Percentiles rank a stretch among this genome's conserved stretches.
Conservation (phyloP, 2,113 vertebrate genomes). For the Scatophagus argus region DNA sequence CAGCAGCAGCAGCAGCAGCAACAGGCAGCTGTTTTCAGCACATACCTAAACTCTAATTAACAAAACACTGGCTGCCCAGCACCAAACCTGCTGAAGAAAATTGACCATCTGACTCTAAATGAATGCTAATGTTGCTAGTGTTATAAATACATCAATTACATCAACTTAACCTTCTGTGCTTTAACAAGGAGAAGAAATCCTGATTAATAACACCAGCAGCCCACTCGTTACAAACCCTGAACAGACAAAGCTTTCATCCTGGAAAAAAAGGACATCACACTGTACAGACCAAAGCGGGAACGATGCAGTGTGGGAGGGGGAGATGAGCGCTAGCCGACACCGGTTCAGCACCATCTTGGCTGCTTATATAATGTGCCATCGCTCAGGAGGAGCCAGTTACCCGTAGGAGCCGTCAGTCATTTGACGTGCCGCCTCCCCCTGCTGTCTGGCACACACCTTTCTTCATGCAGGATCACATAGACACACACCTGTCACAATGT, state of each 20-base stretch:
- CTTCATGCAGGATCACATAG: background rate
- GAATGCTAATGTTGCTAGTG: background rate
- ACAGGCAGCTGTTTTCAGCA: background rate
- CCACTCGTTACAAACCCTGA: background rate
- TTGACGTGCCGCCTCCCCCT: background rate
- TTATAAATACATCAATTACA: background rate
- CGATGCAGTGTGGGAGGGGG: no score
- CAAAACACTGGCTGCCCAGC: background rate
- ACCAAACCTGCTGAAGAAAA: background rate
- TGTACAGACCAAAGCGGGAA: background rate
- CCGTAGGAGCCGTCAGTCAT: background rate
- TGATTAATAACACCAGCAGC: background rate
- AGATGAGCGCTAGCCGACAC: no score
- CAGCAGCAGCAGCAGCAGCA: conserved; percentile 7
- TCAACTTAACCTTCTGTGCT: background rate
- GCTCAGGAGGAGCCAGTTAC: background rate
- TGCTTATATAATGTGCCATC: background rate
- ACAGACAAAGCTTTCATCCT: background rate
- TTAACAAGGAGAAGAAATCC: background rate
- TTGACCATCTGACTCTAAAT: background rate
- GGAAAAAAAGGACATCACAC: background rate
- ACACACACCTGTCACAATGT: background rate
- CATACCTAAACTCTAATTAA: background rate
- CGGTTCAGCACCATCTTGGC: background rate
- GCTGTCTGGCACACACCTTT: conserved; percentile 1